Conservation (phyloP, 1,140 invertebrate genomes). For the Drosophila kurseongensis region DNA sequence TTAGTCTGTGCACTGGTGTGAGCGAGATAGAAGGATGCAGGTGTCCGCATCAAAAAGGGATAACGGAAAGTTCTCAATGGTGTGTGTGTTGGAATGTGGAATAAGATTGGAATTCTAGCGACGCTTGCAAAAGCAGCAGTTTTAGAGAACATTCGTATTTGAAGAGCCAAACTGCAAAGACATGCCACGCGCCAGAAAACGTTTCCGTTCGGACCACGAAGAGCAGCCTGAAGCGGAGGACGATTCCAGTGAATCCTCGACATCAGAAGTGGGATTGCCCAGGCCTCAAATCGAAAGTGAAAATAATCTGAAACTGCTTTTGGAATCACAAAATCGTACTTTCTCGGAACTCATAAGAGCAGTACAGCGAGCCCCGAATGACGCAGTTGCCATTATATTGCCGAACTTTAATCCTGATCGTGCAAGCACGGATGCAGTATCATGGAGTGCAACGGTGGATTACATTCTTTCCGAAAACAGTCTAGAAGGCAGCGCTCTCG, state of each 20-base stretch:
- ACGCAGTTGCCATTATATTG: not conserved
- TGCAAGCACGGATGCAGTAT: not conserved
- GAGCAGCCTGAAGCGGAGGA: not conserved
- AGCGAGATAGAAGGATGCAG: not conserved
- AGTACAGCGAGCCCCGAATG: not conserved
- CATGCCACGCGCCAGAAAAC: not conserved
- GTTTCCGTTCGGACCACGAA: not conserved
- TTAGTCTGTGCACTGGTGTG: not conserved
- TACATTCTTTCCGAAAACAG: not conserved
- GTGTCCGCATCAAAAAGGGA: not conserved
- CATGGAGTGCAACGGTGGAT: not conserved
- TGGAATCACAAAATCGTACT: constrained; percentile 1
- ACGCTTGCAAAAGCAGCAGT: not conserved
- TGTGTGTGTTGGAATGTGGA: not conserved
- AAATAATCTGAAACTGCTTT: not conserved
- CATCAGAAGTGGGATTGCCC: constrained; percentile 1
- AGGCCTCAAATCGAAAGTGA: not conserved
- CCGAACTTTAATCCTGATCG: no score
- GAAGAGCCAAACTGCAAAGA: not conserved
- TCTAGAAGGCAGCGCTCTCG: not conserved
- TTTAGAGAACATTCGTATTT: not conserved
- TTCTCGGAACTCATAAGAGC: not conserved
- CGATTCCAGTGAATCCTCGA: not conserved
- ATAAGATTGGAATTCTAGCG: not conserved
- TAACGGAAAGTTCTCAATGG: not conserved